Evolutionary conservation across 2,113 vertebrate genomes (phyloP).

Genomic region (Trogon surrucura): DNA sequence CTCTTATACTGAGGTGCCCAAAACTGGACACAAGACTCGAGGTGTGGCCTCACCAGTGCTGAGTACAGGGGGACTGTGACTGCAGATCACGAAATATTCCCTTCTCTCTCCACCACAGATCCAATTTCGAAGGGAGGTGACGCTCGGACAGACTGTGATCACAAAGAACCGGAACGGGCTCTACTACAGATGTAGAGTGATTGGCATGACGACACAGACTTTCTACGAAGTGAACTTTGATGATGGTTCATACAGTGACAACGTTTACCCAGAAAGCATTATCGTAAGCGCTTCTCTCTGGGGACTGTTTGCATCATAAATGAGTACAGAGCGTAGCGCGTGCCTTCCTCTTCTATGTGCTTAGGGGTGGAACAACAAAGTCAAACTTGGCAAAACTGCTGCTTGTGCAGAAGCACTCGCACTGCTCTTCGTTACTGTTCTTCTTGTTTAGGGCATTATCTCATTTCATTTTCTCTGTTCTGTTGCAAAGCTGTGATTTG

Average conservation of each 20-base stretch:
- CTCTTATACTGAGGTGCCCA: no score
- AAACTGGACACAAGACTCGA: no score
- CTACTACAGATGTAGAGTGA: constrained; percentile 90
- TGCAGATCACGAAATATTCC: no score
- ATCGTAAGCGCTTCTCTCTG: constrained; percentile 77
- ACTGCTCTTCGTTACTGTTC: neutral
- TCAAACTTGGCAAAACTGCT: neutral
- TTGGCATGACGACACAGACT: constrained; percentile 87
- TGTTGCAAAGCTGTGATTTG: neutral
- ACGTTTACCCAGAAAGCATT: constrained; percentile 92
- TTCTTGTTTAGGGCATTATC: neutral
- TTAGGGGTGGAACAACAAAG: neutral
- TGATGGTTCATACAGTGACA: constrained; percentile 96
- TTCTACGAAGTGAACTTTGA: constrained; percentile 97
- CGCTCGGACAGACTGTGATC: constrained; percentile 89
- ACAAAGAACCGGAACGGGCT: constrained; percentile 88
- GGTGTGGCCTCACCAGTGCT: no score
- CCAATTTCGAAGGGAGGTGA: constrained; percentile 69
- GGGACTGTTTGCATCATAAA: fast-evolving
- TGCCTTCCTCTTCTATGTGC: neutral
- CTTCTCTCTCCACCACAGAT: neutral
- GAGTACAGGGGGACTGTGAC: no score
- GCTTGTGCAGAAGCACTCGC: neutral
- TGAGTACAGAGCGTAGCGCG: neutral
- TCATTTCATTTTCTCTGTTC: neutral